A percentile compares a stretch with the other conserved stretches of the same genome.
These are phyloP conservation scores for Phasianus colchicus DNA, from an alignment of 2,113 vertebrate genomes.

Conservation along the genomic window DNA sequence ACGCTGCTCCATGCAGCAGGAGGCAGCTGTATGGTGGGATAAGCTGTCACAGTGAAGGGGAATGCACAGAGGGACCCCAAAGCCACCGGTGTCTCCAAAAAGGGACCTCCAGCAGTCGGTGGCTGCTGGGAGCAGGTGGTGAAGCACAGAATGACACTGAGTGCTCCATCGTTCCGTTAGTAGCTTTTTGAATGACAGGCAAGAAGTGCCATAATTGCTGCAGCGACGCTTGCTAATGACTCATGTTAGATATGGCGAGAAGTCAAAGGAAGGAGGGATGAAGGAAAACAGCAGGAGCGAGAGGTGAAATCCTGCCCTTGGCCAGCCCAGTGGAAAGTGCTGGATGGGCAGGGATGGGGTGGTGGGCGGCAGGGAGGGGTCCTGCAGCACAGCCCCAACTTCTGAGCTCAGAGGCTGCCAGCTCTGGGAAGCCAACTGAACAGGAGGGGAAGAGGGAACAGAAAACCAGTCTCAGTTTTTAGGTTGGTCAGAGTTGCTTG, in stretches of 20 bases:
- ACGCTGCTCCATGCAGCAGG: fast-evolving
- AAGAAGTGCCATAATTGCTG: slow-evolving; percentile 67
- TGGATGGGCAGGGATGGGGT: fast-evolving
- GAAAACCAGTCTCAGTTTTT: background rate
- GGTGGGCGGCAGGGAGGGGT: background rate
- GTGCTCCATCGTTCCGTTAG: slow-evolving; percentile 44
- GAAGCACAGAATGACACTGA: slow-evolving; percentile 47
- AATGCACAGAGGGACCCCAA: fast-evolving
- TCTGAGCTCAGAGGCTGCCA: background rate
- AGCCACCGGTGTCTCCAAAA: fast-evolving
- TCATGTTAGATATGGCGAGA: slow-evolving; percentile 48
- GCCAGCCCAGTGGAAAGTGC: background rate
- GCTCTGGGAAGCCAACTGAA: background rate
- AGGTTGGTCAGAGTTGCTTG: background rate
- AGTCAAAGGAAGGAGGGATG: slow-evolving; percentile 31
- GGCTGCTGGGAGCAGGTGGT: slow-evolving; percentile 55
- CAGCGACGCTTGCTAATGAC: slow-evolving; percentile 53
- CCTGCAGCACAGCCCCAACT: background rate
- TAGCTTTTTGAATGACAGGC: slow-evolving; percentile 62
- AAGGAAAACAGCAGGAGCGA: background rate
- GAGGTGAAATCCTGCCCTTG: background rate
- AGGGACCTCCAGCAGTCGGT: background rate
- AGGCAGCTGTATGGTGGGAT: fast-evolving
- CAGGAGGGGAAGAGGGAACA: background rate
- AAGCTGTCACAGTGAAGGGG: background rate